Percentiles rank a stretch among this genome's conserved stretches.
phyloP scores from a whole-genome alignment of 2,888 invertebrate genomes.

The Ennomos erosarius region DNA sequence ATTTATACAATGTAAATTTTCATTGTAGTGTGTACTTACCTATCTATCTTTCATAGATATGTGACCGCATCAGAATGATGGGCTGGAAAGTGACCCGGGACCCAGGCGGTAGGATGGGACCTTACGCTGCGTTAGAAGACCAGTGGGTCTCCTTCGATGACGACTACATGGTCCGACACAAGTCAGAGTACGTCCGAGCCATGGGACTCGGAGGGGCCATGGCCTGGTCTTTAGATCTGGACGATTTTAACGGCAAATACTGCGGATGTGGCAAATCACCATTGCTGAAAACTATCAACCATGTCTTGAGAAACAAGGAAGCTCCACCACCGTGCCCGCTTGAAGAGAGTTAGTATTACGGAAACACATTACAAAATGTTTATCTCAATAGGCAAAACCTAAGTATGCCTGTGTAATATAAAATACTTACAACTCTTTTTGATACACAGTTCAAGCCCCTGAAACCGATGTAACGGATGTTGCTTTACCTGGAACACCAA shows the following conservation, averaged over 20 bases:
- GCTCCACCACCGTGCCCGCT: conserved; percentile 84
- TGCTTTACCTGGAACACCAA: conserved; percentile 29
- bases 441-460: conserved; percentile 36
- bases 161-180: conserved; percentile 91
- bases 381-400: too few species aligned
- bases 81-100: conserved; percentile 93
- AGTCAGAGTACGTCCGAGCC: conserved; percentile 92
- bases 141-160: conserved; percentile 98
- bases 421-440: conserved; percentile 1
- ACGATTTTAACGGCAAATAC: conserved; percentile 91
- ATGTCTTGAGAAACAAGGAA: conserved; percentile 89
- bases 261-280: conserved; percentile 94
- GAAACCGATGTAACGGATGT: conserved; percentile 28
- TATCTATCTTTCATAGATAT: conserved; percentile 85
- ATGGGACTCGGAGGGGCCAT: conserved; percentile 94
- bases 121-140: conserved; percentile 92
- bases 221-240: conserved; percentile 95
- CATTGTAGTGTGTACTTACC: too few species aligned
- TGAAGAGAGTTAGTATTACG: conserved; percentile 66
- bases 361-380: not conserved
- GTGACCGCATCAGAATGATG: conserved; percentile 89
- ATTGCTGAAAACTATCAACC: conserved; percentile 91
- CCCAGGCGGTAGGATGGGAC: conserved; percentile 92
- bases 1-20: too few species aligned
- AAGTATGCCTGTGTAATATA: too few species aligned